Evolutionary conservation across 23 tunicate genomes (phyloP), one percentile per base, ranked within the genome.

Genomic region (Halocynthia aurantium): DNA sequence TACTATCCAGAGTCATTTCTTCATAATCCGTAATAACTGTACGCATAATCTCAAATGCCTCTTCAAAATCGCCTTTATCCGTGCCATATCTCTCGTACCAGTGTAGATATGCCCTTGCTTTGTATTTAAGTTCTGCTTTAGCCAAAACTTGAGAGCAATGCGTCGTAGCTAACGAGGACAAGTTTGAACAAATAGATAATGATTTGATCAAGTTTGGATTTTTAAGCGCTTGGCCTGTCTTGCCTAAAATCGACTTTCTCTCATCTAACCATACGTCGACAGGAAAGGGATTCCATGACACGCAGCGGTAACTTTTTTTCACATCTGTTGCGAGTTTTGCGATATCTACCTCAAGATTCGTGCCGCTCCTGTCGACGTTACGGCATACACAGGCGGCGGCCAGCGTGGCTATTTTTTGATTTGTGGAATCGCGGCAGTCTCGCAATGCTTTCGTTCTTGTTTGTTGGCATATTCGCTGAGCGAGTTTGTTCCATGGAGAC

Each of bases 251-350:
- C 4, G 12, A 15, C 20, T 8, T 19, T 52, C 12, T 67, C 6
- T 62, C 75, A 61, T 82, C 87, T 0, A 65, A 6, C 97, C 97
- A 91, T 20, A 77, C 7, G 57, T 91, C 97, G 19, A 86, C 68
- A 5, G 97, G 97, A 77, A 56, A 91, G 22, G 97, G 97, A 72
- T 91, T 91, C 97, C 97, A 91, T 19, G 72, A 52, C 10, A 82
- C 87, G 57, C 71, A 91, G 7, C 77, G 83, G 49, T 75, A 72
- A 6, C 67, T 18, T 54, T 74, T 74, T 54, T 74, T 74, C 63
- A 74, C n/a, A 2, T 54, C 56, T 8, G 78, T 10, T 10, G 78
- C 78, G 13, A 56, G 50, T 53, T 74, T 74, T 53, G 78, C 63
- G 8, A 54, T 49, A 56, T 74, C 78, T 9, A 74, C n/a, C 10